Base-by-base conservation (phyloP, 2,113 vertebrate species). In the Symphodus melops region DNA sequence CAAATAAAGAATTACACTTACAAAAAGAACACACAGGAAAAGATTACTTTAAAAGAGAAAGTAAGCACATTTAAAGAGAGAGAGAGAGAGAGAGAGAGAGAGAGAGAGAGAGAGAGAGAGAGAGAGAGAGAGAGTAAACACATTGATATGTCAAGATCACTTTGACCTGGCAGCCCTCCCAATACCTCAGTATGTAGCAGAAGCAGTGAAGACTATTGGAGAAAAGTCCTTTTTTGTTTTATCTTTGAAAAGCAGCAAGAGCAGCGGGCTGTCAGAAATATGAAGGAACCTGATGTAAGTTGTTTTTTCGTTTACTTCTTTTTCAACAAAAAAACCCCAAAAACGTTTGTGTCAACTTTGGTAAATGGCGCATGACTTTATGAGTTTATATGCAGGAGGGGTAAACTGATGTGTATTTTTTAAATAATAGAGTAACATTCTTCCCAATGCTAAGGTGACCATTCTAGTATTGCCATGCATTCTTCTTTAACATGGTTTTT, bases 131-230 rank as follows among this genome's bases (percentile, higher is more conserved):
- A n/a, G 46, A 74, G 75, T 52, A 87, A 90, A 90, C 85, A 88
- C 69, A 82, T 46, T 79, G 86, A 89, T 80, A 5, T 59, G 68
- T 52, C 82, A 64, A 81, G 92, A 88, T 90, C 93, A 86, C 74
- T 55, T 62, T 89, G 76, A 94, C 94, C 92, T 94, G 94, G 90
- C 92, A 82, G 16, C 62, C 3, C 7, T 61, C 77, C 66, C 46
- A 33, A 33, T 8, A 9, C 53, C 48, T 62, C 11, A 39, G 25
- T 10, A 25, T 21, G 9, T 4, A 2, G 6, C 63, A 28, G 28
- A 72, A 9, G 13, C 9, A 6, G 13, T 57, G 23, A 71, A 42
- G 41, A 57, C 11, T 65, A 17, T 62, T n/a, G n/a, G n/a, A n/a
- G 23, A 51, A 12, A 21, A 56, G 53, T 12, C 39, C 39, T 3